Conservation (phyloP, 2,797 vertebrate genomes). For the Molossus molossus region DNA sequence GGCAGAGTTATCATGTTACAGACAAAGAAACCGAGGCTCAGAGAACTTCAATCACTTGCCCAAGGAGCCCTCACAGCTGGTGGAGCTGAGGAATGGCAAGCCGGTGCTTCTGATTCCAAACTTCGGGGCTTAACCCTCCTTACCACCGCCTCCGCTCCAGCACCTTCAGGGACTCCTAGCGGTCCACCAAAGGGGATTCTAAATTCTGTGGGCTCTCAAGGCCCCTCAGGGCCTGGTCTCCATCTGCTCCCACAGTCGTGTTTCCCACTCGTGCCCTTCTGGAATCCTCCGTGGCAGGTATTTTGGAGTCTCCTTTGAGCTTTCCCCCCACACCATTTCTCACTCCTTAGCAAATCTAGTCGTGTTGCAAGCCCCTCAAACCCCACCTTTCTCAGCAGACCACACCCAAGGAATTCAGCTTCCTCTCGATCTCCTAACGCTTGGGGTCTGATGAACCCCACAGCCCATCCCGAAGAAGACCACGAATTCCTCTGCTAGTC, state of each 20-base stretch:
- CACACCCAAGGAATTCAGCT: background rate
- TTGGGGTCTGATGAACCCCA: background rate
- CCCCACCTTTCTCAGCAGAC: background rate
- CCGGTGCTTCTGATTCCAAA: background rate
- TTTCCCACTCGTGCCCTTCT: background rate
- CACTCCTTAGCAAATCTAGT: background rate
- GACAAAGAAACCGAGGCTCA: constrained; percentile 28
- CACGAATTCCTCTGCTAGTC: background rate
- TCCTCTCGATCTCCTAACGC: background rate
- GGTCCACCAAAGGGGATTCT: background rate
- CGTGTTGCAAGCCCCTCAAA: background rate
- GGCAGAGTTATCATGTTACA: background rate
- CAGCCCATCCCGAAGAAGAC: background rate
- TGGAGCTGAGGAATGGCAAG: background rate
- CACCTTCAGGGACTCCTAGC: background rate
- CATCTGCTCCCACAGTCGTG: background rate
- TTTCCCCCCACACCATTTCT: no score
- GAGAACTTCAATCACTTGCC: background rate
- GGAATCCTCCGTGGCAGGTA: background rate
- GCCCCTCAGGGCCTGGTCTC: background rate
- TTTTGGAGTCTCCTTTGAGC: background rate
- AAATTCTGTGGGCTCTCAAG: background rate
- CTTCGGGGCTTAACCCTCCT: background rate
- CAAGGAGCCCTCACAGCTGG: background rate
- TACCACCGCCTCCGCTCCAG: background rate